Evolutionary conservation across 2,113 vertebrate genomes (phyloP).

Genomic region (Cyprinodon brontotheroides): DNA sequence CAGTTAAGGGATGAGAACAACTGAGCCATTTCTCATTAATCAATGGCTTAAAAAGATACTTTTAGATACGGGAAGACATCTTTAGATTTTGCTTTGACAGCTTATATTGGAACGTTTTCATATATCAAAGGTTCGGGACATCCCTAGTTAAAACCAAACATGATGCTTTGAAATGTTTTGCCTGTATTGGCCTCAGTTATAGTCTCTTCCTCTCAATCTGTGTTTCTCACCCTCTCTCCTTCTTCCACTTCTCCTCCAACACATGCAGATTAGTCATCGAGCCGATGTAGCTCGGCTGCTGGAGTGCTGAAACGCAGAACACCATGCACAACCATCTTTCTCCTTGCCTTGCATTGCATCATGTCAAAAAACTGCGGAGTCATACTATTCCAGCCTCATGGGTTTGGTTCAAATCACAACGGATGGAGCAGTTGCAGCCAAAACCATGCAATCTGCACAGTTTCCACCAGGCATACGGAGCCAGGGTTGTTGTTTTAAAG

Average conservation of each 20-base stretch:
- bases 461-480: background rate
- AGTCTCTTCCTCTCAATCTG: constrained; percentile 11
- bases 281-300: constrained; percentile 39
- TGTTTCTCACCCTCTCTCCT: constrained; percentile 13
- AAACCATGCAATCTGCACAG: background rate
- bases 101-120: too few relatives aligned
- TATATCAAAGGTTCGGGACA: too few relatives aligned
- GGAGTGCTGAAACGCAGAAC: constrained; percentile 38
- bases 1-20: too few relatives aligned
- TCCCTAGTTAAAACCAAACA: too few relatives aligned
- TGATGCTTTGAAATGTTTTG: too few relatives aligned
- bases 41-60: too few relatives aligned
- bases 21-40: too few relatives aligned
- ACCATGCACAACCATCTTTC: constrained; percentile 29
- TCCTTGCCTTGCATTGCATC: constrained; percentile 10
- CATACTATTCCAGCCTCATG: background rate
- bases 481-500: background rate
- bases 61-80: too few relatives aligned
- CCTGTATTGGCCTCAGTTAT: background rate
- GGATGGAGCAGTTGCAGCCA: too few relatives aligned
- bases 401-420: background rate
- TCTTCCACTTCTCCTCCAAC: constrained; percentile 41
- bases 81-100: too few relatives aligned
- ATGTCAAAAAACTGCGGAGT: background rate
- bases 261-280: constrained; percentile 52